Evolutionary conservation across 1,140 invertebrate species (phyloP).

Genomic region (Luehdorfia chinensis): DNA sequence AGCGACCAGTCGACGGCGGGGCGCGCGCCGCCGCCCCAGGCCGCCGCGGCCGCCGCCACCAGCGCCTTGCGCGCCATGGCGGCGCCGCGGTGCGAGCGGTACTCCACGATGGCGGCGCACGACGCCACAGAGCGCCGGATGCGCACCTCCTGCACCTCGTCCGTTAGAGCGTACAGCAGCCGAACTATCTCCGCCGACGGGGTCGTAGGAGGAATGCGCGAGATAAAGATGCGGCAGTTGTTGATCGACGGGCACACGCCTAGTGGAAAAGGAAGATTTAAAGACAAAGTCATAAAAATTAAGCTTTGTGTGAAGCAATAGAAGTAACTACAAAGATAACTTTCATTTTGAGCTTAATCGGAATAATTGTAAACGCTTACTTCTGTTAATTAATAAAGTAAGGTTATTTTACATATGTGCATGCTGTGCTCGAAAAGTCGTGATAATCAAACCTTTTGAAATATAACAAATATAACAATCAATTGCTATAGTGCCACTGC

Average conservation of each 20-base stretch:
- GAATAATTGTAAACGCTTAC: no score
- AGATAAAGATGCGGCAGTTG: slow-evolving; percentile 69
- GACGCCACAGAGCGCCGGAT: slow-evolving; percentile 54
- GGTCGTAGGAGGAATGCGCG: slow-evolving; percentile 58
- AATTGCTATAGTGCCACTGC: no score
- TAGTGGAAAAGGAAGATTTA: no score
- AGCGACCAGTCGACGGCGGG: slow-evolving; percentile 66
- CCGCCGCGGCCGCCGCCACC: slow-evolving; percentile 56
- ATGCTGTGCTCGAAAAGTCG: no score
- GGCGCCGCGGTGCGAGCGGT: slow-evolving; percentile 64
- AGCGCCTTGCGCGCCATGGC: slow-evolving; percentile 65
- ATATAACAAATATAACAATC: no score
- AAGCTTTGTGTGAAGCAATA: no score
- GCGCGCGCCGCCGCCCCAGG: slow-evolving; percentile 58
- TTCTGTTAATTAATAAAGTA: no score
- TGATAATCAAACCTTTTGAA: no score
- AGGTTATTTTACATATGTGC: no score
- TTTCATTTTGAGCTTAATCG: no score
- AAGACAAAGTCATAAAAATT: no score
- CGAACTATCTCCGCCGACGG: slow-evolving; percentile 61
- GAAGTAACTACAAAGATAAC: no score
- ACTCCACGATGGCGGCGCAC: slow-evolving; percentile 63
- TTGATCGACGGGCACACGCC: slow-evolving; percentile 68
- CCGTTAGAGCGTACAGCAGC: slow-evolving; percentile 59
- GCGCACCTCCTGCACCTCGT: slow-evolving; percentile 66